Percentiles rank a stretch among this genome's conserved stretches.
Evolutionary conservation across 2,797 vertebrate genomes (phyloP).

Genomic region (Erithacus rubecula): DNA sequence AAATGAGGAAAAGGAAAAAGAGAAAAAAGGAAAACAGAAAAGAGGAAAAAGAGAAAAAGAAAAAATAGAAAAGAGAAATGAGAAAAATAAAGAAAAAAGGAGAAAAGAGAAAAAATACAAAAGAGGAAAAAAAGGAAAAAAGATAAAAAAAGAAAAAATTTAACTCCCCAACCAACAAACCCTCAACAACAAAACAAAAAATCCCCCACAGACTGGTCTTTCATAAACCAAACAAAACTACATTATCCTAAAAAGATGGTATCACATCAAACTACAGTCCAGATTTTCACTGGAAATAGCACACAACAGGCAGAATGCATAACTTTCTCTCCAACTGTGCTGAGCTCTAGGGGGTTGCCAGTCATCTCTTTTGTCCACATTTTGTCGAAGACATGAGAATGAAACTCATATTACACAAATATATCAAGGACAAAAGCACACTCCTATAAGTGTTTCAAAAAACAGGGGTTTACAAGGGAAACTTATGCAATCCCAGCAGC

Average conservation of each 20-base stretch:
- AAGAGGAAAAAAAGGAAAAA: accelerated
- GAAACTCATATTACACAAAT: background rate
- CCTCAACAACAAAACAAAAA: background rate
- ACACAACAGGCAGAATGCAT: background rate
- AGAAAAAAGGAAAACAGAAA: background rate
- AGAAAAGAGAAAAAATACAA: too few species aligned
- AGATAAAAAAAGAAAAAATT: accelerated
- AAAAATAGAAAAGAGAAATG: too few species aligned
- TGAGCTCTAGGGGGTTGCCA: background rate
- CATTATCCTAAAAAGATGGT: background rate
- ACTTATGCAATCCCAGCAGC: background rate
- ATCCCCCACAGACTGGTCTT: background rate
- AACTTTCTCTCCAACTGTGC: background rate
- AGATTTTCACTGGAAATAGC: background rate
- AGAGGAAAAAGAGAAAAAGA: background rate
- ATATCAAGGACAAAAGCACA: background rate
- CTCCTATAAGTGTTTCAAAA: background rate
- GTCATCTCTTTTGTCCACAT: conserved; percentile 1
- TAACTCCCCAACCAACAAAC: background rate
- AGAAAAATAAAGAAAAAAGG: too few species aligned
- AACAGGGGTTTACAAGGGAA: background rate
- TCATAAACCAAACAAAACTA: background rate
- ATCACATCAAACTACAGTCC: background rate
- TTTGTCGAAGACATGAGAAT: conserved; percentile 6
- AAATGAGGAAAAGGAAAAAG: too few species aligned